These are phyloP conservation scores for Sturnira hondurensis DNA, from an alignment of 2,113 vertebrate genomes.

Conservation along the genomic window DNA sequence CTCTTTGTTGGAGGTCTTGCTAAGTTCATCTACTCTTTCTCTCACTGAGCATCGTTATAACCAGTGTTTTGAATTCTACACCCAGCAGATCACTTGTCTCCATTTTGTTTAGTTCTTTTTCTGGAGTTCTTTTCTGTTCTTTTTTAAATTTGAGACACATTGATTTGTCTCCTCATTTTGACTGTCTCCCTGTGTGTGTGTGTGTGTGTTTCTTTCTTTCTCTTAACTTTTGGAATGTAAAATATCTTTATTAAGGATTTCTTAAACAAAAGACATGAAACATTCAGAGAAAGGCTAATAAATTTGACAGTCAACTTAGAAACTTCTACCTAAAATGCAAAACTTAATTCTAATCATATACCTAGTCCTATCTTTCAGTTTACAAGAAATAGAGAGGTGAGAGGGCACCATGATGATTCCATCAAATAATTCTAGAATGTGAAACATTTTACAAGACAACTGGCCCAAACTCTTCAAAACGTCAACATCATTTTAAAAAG, in stretches of 20 bases:
- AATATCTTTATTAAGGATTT: slow-evolving; percentile 27
- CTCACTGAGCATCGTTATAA: no score
- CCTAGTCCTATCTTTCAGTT: neutral
- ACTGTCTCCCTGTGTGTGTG: no score
- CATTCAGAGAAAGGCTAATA: neutral
- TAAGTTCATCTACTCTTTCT: neutral
- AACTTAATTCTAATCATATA: neutral
- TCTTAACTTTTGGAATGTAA: neutral
- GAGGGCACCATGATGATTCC: neutral
- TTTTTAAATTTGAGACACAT: neutral
- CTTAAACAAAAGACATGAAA: slow-evolving; percentile 25
- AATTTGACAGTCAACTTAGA: neutral
- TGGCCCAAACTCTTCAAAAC: neutral
- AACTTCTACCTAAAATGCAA: neutral
- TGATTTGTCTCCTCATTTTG: neutral
- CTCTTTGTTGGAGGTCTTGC: neutral
- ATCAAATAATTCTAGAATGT: neutral
- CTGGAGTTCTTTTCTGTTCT: no score
- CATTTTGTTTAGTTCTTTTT: no score
- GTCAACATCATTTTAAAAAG: neutral
- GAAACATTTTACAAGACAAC: slow-evolving; percentile 15
- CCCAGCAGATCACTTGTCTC: no score
- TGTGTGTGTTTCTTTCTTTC: no score
- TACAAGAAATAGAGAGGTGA: neutral
- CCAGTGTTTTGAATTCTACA: no score